These are phyloP conservation scores for Caenorhabditis macrosperma DNA, from an alignment of 2,888 invertebrate species.

Conservation along the genomic window DNA sequence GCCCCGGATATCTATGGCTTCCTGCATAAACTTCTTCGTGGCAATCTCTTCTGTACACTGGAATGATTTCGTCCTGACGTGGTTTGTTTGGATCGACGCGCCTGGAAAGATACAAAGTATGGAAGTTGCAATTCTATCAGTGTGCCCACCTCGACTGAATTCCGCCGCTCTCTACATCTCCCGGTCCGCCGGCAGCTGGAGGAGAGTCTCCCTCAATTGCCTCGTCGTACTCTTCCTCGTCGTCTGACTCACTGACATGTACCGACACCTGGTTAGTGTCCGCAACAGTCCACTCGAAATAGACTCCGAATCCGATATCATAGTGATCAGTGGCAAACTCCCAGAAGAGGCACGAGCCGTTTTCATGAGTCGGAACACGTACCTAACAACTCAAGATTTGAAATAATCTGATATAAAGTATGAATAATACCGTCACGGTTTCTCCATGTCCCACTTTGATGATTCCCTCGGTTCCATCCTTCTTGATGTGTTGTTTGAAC, in stretches of 20 bases:
- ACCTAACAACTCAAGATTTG: conserved; percentile 84
- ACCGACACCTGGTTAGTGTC: conserved; percentile 88
- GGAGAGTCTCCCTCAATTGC: conserved; percentile 51
- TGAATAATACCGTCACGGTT: conserved; percentile 94
- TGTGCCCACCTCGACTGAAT: conserved; percentile 34
- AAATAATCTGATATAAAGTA: too few relatives aligned
- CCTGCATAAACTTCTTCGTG: conserved; percentile 98
- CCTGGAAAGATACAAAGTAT: conserved; percentile 15
- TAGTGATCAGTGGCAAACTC: conserved; percentile 99
- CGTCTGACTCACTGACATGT: conserved; percentile 95
- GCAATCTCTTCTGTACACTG: conserved; percentile 95
- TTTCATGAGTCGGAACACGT: conserved; percentile 94
- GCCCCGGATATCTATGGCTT: conserved; percentile 95
- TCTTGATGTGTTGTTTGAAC: conserved; percentile 86
- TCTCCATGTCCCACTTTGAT: conserved; percentile 96
- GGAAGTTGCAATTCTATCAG: neutral
- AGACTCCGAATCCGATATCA: conserved; percentile 95
- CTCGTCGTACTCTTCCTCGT: conserved; percentile 84
- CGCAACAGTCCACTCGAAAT: conserved; percentile 92
- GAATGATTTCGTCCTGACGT: conserved; percentile 89
- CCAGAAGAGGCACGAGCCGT: conserved; percentile 95
- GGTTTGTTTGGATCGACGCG: conserved; percentile 81
- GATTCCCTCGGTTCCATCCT: conserved; percentile 89
- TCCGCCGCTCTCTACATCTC: conserved; percentile 85
- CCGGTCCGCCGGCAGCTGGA: conserved; percentile 66